Evolutionary conservation across 1,140 invertebrate genomes (phyloP).

Genomic region (Drosophila miranda): DNA sequence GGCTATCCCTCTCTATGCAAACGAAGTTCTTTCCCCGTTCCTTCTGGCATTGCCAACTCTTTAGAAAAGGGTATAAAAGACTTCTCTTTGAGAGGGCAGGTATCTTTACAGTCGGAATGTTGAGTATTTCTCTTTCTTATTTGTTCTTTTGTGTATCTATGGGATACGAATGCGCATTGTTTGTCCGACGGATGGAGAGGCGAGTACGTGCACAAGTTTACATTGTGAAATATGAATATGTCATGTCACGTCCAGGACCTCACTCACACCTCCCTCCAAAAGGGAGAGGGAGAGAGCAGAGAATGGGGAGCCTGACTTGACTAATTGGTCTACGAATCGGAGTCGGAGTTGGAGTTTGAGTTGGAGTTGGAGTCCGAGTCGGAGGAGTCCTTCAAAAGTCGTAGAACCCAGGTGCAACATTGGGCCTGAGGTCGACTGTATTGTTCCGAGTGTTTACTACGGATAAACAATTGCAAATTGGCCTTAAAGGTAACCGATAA

Average conservation of each 20-base stretch:
- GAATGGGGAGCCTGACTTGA: not conserved
- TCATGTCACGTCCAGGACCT: slow-evolving; percentile 49
- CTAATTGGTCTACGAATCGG: slow-evolving; percentile 15
- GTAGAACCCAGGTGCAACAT: slow-evolving; percentile 16
- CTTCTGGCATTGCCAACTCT: too few relatives aligned
- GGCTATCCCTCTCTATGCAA: too few relatives aligned
- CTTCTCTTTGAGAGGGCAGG: too few relatives aligned
- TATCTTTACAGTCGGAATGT: too few relatives aligned
- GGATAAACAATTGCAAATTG: slow-evolving; percentile 55
- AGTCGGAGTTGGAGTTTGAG: too few relatives aligned
- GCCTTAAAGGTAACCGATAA: slow-evolving; percentile 10
- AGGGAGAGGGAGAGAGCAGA: not conserved
- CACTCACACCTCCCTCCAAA: slow-evolving; percentile 2
- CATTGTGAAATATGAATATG: slow-evolving; percentile 48
- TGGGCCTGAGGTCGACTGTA: not conserved
- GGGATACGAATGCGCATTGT: slow-evolving; percentile 21
- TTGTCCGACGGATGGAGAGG: slow-evolving; percentile 4
- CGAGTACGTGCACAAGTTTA: slow-evolving; percentile 38
- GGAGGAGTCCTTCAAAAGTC: slow-evolving; percentile 32
- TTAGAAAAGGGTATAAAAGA: too few relatives aligned
- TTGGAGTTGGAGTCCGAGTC: too few relatives aligned
- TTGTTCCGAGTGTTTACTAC: slow-evolving; percentile 18
- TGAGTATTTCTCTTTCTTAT: too few relatives aligned
- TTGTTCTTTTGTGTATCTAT: slow-evolving; percentile 4
- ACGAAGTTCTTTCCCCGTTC: too few relatives aligned